Conservation (phyloP, 53 echinoderm and acorn worm genomes). For the Zoroaster sp. region DNA sequence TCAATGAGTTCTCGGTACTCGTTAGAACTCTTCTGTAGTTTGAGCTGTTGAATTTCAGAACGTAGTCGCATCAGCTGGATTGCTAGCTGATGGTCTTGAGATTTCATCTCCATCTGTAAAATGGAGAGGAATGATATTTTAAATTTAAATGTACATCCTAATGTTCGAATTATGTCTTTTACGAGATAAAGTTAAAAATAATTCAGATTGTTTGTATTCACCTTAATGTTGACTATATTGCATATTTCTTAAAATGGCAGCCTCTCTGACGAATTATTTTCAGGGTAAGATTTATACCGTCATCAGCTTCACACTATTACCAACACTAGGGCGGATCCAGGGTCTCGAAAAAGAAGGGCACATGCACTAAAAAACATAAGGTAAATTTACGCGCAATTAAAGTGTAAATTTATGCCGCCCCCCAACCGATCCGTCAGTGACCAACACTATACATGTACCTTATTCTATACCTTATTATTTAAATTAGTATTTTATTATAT, state of each 20-base stretch:
- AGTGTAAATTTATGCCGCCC: no score
- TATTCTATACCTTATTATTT: no score
- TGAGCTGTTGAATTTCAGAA: constrained; percentile 82
- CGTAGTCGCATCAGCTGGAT: constrained; percentile 89
- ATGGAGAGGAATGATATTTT: not conserved
- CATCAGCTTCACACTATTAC: not conserved
- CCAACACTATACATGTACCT: no score
- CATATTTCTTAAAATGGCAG: not conserved
- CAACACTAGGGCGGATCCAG: no score
- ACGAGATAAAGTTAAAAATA: not conserved
- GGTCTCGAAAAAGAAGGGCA: no score
- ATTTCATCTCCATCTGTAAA: constrained; percentile 82
- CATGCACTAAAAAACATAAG: no score
- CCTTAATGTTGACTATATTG: not conserved
- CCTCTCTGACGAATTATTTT: not conserved
- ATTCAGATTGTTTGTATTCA: not conserved
- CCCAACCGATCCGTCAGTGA: no score
- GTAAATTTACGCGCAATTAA: no score
- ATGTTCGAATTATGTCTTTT: not conserved
- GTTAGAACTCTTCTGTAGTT: constrained; percentile 72
- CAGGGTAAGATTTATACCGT: not conserved
- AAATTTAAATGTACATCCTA: not conserved
- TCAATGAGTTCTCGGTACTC: constrained; percentile 90
- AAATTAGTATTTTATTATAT: no score
- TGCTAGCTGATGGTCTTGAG: constrained; percentile 88